phyloP scores from a whole-genome alignment of 2,888 invertebrate species.

The Drosophila pseudotalamancana region DNA sequence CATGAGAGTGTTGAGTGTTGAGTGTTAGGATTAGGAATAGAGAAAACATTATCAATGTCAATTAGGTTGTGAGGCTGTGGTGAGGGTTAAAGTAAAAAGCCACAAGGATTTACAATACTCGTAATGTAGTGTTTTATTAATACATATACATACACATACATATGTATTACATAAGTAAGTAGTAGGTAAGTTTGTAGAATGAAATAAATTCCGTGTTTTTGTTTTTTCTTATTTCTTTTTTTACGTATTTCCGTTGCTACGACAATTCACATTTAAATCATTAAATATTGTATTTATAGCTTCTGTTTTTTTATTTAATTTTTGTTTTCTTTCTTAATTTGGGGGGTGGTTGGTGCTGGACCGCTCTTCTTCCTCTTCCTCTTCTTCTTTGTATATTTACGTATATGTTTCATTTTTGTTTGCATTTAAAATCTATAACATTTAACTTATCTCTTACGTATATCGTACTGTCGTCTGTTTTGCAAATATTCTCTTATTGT shows the following conservation, averaged over 20 bases:
- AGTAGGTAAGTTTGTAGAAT: constrained; percentile 73
- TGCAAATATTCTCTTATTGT: constrained; percentile 68
- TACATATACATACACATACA: constrained; percentile 37
- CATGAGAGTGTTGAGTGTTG: too few species aligned
- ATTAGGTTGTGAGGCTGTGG: constrained; percentile 23
- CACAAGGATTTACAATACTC: constrained; percentile 76
- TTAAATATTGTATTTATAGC: constrained; percentile 68
- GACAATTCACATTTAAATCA: constrained; percentile 77
- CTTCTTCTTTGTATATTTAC: constrained; percentile 42
- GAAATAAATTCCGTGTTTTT: constrained; percentile 47
- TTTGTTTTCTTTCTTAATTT: constrained; percentile 28
- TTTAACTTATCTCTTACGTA: constrained; percentile 73
- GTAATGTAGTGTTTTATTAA: constrained; percentile 45
- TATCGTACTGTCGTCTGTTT: constrained; percentile 38
- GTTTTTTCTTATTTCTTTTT: constrained; percentile 80
- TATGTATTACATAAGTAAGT: constrained; percentile 54
- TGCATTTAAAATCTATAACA: constrained; percentile 76
- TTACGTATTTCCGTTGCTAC: constrained; percentile 82
- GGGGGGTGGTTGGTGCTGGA: constrained; percentile 20
- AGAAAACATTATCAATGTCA: constrained; percentile 47
- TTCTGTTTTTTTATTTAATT: constrained; percentile 43
- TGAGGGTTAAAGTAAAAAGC: constrained; percentile 59
- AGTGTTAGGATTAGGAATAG: constrained; percentile 20
- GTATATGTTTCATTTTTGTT: constrained; percentile 48
- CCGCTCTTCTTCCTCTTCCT: constrained; percentile 28